Evolutionary conservation across 2,797 vertebrate genomes (phyloP).

Genomic region (Pipistrellus kuhlii): DNA sequence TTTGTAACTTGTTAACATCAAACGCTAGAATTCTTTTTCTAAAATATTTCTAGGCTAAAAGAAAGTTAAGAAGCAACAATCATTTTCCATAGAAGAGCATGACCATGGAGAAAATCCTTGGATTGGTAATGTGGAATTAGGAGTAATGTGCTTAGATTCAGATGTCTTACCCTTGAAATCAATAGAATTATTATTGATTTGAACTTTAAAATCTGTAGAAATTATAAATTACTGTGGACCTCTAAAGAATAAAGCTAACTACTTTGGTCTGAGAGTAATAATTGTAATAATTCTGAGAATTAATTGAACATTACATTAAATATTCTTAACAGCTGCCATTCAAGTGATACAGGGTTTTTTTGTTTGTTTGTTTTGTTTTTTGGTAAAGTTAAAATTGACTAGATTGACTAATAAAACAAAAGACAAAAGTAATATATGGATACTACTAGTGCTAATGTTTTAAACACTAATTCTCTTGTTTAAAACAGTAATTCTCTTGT

Average conservation of each 20-base stretch:
- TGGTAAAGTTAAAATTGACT: not conserved
- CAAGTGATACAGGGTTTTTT: not conserved
- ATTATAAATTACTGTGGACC: not conserved
- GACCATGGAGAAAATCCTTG: not conserved
- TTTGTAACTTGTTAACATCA: slow-evolving; percentile 48
- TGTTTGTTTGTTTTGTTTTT: not conserved
- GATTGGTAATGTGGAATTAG: not conserved
- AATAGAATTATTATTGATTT: slow-evolving; percentile 49
- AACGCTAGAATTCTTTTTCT: slow-evolving; percentile 43
- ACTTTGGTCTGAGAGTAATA: slow-evolving; percentile 44
- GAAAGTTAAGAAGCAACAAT: not conserved
- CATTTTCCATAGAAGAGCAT: slow-evolving; percentile 17
- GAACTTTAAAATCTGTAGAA: slow-evolving; percentile 32
- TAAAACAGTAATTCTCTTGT: slow-evolving; percentile 14
- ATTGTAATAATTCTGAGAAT: slow-evolving; percentile 27
- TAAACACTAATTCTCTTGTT: slow-evolving; percentile 28
- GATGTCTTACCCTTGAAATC: slow-evolving; percentile 61
- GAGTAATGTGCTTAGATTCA: not conserved
- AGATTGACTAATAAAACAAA: not conserved
- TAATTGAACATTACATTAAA: slow-evolving; percentile 30
- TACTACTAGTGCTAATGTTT: not conserved
- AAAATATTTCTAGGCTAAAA: slow-evolving; percentile 23
- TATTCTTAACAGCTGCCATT: slow-evolving; percentile 4
- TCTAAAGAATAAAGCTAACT: slow-evolving; percentile 19
- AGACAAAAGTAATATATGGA: not conserved